These are phyloP conservation scores for Formica selysi DNA, from an alignment of 1,140 invertebrate species.

Conservation along the genomic window DNA sequence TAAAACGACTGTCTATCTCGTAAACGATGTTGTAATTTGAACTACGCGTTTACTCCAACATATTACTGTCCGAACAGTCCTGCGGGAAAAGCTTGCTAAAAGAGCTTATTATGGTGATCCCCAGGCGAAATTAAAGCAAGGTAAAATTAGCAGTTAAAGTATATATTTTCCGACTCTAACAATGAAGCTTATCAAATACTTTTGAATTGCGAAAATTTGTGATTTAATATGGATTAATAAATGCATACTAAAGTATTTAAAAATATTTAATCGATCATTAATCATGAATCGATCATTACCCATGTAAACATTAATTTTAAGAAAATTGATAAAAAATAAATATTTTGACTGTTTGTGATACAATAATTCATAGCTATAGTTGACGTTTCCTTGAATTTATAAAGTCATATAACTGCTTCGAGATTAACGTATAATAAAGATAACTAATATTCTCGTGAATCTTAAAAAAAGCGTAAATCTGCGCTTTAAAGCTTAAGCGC, in stretches of 20 bases:
- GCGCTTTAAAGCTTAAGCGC: not conserved
- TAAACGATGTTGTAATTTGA: conserved; percentile 54
- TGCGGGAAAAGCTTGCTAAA: conserved; percentile 25
- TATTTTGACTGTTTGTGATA: not conserved
- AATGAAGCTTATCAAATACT: conserved; percentile 5
- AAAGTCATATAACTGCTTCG: not conserved
- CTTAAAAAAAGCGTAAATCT: not conserved
- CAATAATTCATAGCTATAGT: not conserved
- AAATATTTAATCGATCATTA: not conserved
- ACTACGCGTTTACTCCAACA: conserved; percentile 26
- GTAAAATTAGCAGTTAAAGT: conserved; percentile 26
- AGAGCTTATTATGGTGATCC: conserved; percentile 49
- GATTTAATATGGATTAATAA: not conserved
- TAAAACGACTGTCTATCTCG: conserved; percentile 49
- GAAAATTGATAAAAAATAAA: no score
- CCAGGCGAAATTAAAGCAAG: conserved; percentile 40
- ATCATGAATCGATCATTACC: not conserved
- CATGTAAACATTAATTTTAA: no score
- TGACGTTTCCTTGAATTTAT: not conserved
- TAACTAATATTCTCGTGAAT: conserved; percentile 4
- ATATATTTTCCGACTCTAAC: conserved; percentile 8
- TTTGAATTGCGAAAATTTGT: not conserved
- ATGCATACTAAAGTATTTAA: not conserved
- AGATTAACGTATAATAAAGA: not conserved
- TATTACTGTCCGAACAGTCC: conserved; percentile 36